phyloP scores from a whole-genome alignment of 2,797 vertebrate genomes.

The Taenioides sp. region DNA sequence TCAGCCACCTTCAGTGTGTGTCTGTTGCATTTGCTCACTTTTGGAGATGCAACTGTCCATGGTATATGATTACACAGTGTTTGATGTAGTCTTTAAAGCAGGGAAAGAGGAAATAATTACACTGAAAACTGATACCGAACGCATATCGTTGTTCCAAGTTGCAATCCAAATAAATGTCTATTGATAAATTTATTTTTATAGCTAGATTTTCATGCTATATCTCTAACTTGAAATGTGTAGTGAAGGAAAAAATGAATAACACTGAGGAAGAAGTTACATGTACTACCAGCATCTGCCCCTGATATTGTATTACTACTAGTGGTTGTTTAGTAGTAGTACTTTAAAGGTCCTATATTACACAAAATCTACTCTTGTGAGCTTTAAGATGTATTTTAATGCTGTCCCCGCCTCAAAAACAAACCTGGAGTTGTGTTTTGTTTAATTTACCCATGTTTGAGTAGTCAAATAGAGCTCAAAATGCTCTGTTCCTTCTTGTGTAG shows the following conservation, averaged over 20 bases:
- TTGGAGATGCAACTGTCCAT: slow-evolving; percentile 28
- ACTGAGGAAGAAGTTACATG: background rate
- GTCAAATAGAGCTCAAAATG: too few relatives aligned
- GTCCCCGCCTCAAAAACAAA: too few relatives aligned
- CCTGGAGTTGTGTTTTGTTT: too few relatives aligned
- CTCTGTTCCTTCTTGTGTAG: too few relatives aligned
- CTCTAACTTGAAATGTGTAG: background rate
- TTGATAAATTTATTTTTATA: background rate
- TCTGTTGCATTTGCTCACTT: slow-evolving; percentile 34
- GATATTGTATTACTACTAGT: too few relatives aligned
- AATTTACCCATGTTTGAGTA: too few relatives aligned
- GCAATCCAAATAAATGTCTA: background rate
- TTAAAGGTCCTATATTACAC: too few relatives aligned
- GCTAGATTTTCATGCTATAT: background rate
- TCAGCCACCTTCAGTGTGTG: slow-evolving; percentile 38
- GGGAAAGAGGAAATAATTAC: background rate
- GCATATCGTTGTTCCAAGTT: background rate
- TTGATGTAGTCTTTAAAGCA: slow-evolving; percentile 24
- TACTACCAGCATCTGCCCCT: too few relatives aligned
- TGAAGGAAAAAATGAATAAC: background rate
- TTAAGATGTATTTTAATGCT: too few relatives aligned
- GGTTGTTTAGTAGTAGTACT: too few relatives aligned
- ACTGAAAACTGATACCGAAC: background rate
- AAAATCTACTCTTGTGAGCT: too few relatives aligned
- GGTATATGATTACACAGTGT: slow-evolving; percentile 23